These are phyloP conservation scores for Cottoperca gobio DNA, from an alignment of 2,797 vertebrate species.

Conservation along the genomic window DNA sequence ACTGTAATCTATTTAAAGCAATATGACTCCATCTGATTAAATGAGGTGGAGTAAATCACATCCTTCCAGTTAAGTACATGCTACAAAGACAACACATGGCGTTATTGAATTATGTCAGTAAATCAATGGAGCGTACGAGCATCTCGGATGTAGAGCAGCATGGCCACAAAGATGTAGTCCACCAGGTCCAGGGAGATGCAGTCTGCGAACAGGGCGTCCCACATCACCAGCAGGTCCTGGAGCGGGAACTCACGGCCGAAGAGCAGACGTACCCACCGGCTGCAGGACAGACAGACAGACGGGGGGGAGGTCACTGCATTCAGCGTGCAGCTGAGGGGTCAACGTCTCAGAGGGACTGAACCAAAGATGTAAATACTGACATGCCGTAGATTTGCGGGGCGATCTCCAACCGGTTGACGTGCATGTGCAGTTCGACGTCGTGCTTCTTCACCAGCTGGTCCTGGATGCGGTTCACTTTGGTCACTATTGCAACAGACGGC, in stretches of 20 bases:
- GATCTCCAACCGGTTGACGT: conserved; percentile 97
- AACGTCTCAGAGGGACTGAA: accelerated
- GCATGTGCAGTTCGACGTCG: conserved; percentile 97
- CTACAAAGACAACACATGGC: conserved; percentile 37
- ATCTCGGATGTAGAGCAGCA: conserved; percentile 98
- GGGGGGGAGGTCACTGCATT: too few species aligned
- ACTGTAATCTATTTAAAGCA: conserved; percentile 44
- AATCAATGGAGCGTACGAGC: conserved; percentile 86
- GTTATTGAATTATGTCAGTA: conserved; percentile 37
- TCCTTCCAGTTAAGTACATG: conserved; percentile 45
- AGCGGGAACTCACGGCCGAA: conserved; percentile 97
- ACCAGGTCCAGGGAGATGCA: conserved; percentile 94
- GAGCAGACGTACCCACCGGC: conserved; percentile 96
- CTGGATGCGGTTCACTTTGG: conserved; percentile 99
- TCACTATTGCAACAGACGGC: conserved; percentile 96
- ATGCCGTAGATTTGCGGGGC: conserved; percentile 98
- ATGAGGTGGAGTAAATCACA: conserved; percentile 48
- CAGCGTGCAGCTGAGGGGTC: too few species aligned
- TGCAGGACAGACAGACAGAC: conserved; percentile 64
- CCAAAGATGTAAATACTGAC: conserved; percentile 85
- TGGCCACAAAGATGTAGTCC: conserved; percentile 97
- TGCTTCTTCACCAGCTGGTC: conserved; percentile 98
- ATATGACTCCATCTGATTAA: conserved; percentile 42
- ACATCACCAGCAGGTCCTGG: conserved; percentile 96
- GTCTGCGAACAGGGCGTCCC: conserved; percentile 97